Base-by-base conservation (phyloP, 2,888 invertebrate species). In the Meteorus cinctellus region DNA sequence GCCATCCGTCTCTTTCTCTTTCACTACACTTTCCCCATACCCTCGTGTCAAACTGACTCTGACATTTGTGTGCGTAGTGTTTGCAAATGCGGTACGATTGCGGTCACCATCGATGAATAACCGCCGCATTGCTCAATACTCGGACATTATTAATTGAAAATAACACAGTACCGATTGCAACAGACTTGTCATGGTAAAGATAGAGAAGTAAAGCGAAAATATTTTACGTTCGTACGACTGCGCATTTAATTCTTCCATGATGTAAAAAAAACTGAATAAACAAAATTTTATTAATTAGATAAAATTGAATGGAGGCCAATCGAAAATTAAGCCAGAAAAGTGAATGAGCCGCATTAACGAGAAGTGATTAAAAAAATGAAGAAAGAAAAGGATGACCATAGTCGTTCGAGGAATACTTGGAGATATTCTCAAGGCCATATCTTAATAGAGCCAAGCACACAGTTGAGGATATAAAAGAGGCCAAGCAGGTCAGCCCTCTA, bases 361-460 rank as follows among this genome's bases (percentile, higher is more conserved):
- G 12, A 51, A 16, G 10, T 41, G 45, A 62, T 62, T 41, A 24
- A 67, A 59, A 69, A 48, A 24, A 34, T 31, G 6, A 19, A 31
- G 6, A 66, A 67, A 24, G 12, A 51, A 24, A 51, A 41, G 41
- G 41, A 2, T 41, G 10, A 14, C 48, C 31, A 36, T 29, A 76
- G 62, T 34, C 19, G 34, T 19, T n/a, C 27, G 51, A 62, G 19
- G 45, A 55, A 76, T 36, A 60, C 65, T 72, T 51, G 51, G 31
- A 59, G 45, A 60, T 59, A 72, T 72, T 68, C 72, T 76, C 72
- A 76, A 76, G 76, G 76, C 24, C 63, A n/a, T 19, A 41, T 41
- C 63, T 67, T 24, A 75, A 75, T 75, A 67, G 41, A 71, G 29
- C 41, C 63, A 51, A 67, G 31, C 51, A 36, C 55, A 19, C 8